phyloP scores from a whole-genome alignment of 2,797 vertebrate species.

The Sciaenops ocellatus region DNA sequence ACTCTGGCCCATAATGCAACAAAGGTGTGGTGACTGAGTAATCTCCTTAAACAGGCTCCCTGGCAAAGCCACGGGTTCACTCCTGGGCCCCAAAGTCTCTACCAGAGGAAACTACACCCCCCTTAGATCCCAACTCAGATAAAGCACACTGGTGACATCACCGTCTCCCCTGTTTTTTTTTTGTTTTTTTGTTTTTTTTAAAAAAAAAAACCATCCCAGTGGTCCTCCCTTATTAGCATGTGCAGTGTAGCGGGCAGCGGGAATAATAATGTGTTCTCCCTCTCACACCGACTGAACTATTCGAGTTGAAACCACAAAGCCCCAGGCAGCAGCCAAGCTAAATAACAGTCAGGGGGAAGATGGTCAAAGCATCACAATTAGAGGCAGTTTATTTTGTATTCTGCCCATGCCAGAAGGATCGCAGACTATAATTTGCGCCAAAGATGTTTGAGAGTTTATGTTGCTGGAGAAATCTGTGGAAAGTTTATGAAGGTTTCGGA shows the following conservation, averaged over 20 bases:
- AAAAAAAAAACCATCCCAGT: conserved; percentile 59
- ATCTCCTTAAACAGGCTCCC: conserved; percentile 78
- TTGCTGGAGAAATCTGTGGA: conserved; percentile 64
- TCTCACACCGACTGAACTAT: conserved; percentile 70
- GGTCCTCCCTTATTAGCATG: conserved; percentile 82
- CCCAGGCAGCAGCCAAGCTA: conserved; percentile 76
- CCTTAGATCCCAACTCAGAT: conserved; percentile 77
- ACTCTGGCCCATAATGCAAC: conserved; percentile 77
- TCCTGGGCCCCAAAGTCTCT: conserved; percentile 66
- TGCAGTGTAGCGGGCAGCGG: conserved; percentile 65
- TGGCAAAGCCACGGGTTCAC: conserved; percentile 70
- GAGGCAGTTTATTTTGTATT: conserved; percentile 71
- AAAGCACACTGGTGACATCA: conserved; percentile 82
- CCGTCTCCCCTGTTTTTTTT: conserved; percentile 42
- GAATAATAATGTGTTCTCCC: conserved; percentile 80
- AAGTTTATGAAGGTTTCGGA: conserved; percentile 50
- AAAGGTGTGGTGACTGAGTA: conserved; percentile 81
- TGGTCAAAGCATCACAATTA: conserved; percentile 79
- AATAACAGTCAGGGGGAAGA: conserved; percentile 78
- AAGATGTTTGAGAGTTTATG: conserved; percentile 66
- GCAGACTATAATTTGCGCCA: conserved; percentile 73
- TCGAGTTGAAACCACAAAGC: conserved; percentile 74
- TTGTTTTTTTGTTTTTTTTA: conserved; percentile 12
- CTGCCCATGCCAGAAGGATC: conserved; percentile 61
- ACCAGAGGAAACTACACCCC: conserved; percentile 75